Percentiles rank a stretch among this genome's conserved stretches.
phyloP scores from a whole-genome alignment of 2,113 vertebrate genomes.

The Colius striatus region DNA sequence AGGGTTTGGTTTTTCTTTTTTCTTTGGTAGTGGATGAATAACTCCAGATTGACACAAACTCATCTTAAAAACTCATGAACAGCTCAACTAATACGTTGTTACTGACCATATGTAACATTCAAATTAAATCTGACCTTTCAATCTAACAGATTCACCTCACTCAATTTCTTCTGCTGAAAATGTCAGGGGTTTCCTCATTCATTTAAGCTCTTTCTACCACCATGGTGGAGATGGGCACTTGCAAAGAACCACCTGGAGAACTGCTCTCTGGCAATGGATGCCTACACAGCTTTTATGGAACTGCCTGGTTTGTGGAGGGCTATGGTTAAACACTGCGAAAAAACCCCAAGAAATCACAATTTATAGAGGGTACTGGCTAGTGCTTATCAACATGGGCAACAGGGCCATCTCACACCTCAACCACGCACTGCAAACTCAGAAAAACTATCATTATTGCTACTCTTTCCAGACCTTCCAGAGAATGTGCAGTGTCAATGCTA shows the following conservation, averaged over 20 bases:
- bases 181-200: not conserved
- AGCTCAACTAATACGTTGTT: not conserved
- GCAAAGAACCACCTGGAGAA: not conserved
- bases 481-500: not conserved
- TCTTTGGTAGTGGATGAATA: not conserved
- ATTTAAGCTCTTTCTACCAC: not conserved
- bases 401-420: not conserved
- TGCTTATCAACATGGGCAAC: not conserved
- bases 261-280: no score
- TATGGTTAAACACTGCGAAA: rapidly evolving
- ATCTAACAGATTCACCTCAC: not conserved
- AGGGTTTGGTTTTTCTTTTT: not conserved
- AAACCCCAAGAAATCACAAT: no score
- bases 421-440: not conserved
- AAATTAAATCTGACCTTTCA: not conserved
- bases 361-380: no score
- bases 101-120: not conserved
- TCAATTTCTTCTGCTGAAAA: not conserved
- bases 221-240: not conserved
- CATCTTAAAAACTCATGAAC: not conserved
- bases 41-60: slow-evolving; percentile 8
- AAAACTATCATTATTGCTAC: no score
- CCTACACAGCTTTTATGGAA: not conserved
- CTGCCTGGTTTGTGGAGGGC: not conserved
- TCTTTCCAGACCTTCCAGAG: not conserved